Evolutionary conservation across 1,140 invertebrate genomes (phyloP), one percentile per base, ranked within the genome.

Genomic region (Drosophila setifemur): DNA sequence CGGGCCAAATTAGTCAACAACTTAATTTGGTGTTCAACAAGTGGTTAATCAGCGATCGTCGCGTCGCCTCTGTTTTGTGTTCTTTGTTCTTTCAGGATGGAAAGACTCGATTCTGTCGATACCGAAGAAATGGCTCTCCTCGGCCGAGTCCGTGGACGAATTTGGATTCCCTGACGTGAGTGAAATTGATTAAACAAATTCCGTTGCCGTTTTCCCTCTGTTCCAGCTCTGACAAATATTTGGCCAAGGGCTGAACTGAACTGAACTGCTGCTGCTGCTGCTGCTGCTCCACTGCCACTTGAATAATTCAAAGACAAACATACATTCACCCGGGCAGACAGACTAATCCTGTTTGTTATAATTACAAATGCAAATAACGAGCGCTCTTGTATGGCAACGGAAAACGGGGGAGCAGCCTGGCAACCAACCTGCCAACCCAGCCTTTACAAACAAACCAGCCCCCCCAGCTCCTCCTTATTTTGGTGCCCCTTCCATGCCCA

Each of bases 101-200:
- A 91, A 91, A 60, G 93, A 94, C 72, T 94, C 93, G 9, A 89
- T 94, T 69, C 88, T 94, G 44, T 92, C 94, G 6, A 90, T 94
- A 75, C 93, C 93, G 40, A 94, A 94, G 89, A 93, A 93, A 89
- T 93, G 93, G 92, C 91, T 95, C 63, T 93, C 93, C 75, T 92
- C 92, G 39, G 91, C 93, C 77, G 91, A 91, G 66, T 92, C 91
- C 43, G 82, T 91, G 33, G 92, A 93, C 89, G 90, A 90, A 71
- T 90, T 81, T 60, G 90, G 90, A 87, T 90, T 90, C 78, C 87
- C 90, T 88, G 78, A 89, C 67, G 90, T 90, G 73, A 90, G 89
- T 90, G 37, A 88, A 86, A 83, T 83, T 73, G 78, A 83, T 85
- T 83, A 64, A 79, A 79, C 47, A 73, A 79, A 57, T 71, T 70